Base-by-base conservation (phyloP, 2,797 vertebrate genomes). In the Tarsius wallacei region DNA sequence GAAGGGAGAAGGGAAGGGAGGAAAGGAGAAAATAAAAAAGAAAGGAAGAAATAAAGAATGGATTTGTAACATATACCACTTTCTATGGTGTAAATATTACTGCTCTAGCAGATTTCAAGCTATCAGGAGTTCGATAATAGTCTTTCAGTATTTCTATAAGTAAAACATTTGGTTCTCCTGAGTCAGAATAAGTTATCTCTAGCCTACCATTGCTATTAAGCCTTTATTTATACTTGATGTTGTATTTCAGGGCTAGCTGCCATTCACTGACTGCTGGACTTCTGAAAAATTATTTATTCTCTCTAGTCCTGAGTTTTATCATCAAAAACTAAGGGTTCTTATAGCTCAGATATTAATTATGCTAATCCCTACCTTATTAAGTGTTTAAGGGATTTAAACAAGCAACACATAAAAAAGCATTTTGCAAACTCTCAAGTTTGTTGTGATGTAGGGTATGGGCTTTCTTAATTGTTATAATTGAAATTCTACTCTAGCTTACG, bases 141-240 rank as follows among this genome's bases (percentile, higher is more conserved):
- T 42, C 80, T 91, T 97, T 95, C 74, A 90, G 21, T 77, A 76
- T 94, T 93, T 70, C 71, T 91, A 83, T 90, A n/a, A 82, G 55
- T 87, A 91, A 82, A 90, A 85, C 42, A 84, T 16, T 59, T 96
- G 86, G 59, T 57, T 91, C 26, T 93, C 42, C 26, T 47, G 16
- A 93, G 63, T 33, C n/a, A 95, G 70, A 68, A 36, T 16, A 82
- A 86, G 28, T 53, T 93, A 82, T 81, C 28, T 90, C 21, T 7
- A 85, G 87, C 76, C 90, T 36, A 57, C 19, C 33, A 51, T n/a
- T 51, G 74, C 59, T 84, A 31, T 84, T 76, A 87, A 57, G 22
- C 53, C 42, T 96, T 88, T 26, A 77, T 57, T 87, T 87, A 91
- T 10, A 61, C 33, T 57, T 70, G 70, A 71, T 74, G 66, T 87